Conservation (phyloP, 2,888 invertebrate genomes). For the Corythucha ciliata region DNA sequence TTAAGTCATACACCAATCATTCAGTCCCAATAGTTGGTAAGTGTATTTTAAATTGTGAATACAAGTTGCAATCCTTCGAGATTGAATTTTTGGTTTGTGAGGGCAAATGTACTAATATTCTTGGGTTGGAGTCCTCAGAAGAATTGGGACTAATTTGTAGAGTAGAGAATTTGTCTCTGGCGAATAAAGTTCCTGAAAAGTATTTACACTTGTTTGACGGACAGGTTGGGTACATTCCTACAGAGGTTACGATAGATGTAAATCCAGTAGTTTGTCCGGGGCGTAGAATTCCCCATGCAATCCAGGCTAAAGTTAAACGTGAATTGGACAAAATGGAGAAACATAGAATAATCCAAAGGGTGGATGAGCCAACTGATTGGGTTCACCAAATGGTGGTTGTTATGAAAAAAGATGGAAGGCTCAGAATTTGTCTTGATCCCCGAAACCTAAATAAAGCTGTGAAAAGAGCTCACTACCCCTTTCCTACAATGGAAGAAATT, state of each 20-base stretch:
- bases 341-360: not conserved
- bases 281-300: constrained; percentile 6
- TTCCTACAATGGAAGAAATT: constrained; percentile 22
- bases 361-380: constrained; percentile 7
- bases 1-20: constrained; percentile 14
- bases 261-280: constrained; percentile 13
- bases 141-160: not conserved
- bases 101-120: not conserved
- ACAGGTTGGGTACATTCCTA: not conserved
- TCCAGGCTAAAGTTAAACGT: constrained; percentile 5
- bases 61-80: not conserved
- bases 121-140: not conserved
- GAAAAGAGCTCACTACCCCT: constrained; percentile 11
- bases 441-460: constrained; percentile 14
- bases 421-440: constrained; percentile 20
- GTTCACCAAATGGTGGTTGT: constrained; percentile 13
- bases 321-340: constrained; percentile 15
- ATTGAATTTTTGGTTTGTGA: not conserved
- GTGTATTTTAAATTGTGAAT: not conserved
- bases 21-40: constrained; percentile 3
- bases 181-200: not conserved
- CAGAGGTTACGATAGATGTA: not conserved
- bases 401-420: constrained; percentile 3
- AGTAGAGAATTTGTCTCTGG: not conserved
- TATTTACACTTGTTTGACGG: constrained; percentile 20